Evolutionary conservation across 2,888 invertebrate genomes (phyloP).

Genomic region (Nomada fabriciana): DNA sequence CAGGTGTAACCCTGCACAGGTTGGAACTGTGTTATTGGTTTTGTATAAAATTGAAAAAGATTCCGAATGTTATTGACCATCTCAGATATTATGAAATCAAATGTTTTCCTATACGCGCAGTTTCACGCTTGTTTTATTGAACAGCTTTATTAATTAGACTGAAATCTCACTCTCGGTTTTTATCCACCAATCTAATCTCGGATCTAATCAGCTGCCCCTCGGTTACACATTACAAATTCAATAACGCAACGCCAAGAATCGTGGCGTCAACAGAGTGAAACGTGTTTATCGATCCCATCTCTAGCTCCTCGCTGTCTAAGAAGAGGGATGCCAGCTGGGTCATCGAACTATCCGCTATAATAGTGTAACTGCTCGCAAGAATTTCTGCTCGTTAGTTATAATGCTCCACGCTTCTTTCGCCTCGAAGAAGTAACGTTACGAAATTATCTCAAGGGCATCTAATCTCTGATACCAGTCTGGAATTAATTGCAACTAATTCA

Average conservation of each 20-base stretch:
- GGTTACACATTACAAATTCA: background rate
- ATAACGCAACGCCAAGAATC: background rate
- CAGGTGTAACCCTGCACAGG: too few species aligned
- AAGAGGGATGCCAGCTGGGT: constrained; percentile 25
- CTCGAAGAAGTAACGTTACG: background rate
- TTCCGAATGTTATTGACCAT: too few species aligned
- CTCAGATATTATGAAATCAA: too few species aligned
- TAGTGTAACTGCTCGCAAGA: constrained; percentile 39
- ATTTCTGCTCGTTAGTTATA: constrained; percentile 42
- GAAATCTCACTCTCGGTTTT: background rate
- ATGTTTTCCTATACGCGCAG: too few species aligned
- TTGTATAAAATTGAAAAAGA: too few species aligned
- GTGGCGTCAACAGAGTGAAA: background rate
- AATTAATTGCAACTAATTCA: background rate
- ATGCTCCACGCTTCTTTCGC: constrained; percentile 21
- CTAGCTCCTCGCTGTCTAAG: background rate
- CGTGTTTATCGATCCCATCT: background rate
- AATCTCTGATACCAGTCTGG: background rate
- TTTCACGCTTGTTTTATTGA: background rate
- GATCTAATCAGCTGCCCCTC: background rate
- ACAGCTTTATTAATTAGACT: background rate
- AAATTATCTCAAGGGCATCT: background rate
- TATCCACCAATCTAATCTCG: background rate
- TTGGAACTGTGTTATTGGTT: too few species aligned
- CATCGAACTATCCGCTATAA: constrained; percentile 42